Evolutionary conservation across 2,888 invertebrate genomes (phyloP).

Genomic region (Nomada goodeniana): DNA sequence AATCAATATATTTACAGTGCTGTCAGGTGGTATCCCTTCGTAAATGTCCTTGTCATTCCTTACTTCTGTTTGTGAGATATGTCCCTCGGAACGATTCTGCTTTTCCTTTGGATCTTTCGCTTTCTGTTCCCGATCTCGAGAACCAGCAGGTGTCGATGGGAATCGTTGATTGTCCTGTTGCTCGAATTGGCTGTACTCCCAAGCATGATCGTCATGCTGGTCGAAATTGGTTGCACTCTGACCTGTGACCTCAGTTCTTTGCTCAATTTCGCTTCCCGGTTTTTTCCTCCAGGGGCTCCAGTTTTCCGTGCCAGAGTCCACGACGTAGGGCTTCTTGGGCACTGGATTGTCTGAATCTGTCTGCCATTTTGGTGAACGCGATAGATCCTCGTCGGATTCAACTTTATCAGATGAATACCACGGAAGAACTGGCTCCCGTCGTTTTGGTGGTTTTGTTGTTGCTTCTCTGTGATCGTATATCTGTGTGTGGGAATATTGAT

Average conservation of each 20-base stretch:
- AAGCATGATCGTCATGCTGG: conserved; percentile 17
- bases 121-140: background rate
- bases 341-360: conserved; percentile 15
- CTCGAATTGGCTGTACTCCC: conserved; percentile 33
- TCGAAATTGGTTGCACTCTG: conserved; percentile 1
- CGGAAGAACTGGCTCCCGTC: conserved; percentile 69
- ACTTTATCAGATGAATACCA: conserved; percentile 63
- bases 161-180: conserved; percentile 30
- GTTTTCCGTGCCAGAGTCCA: conserved; percentile 26
- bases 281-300: conserved; percentile 67
- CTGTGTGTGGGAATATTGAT: conserved; percentile 3
- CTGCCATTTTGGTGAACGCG: conserved; percentile 59
- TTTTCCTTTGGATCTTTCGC: background rate
- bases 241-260: conserved; percentile 52
- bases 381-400: conserved; percentile 26
- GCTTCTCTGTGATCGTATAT: conserved; percentile 66
- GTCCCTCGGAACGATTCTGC: background rate
- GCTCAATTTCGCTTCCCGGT: conserved; percentile 62
- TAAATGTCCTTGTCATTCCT: conserved; percentile 66
- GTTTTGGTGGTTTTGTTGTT: conserved; percentile 71
- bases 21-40: conserved; percentile 75
- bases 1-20: conserved; percentile 68
- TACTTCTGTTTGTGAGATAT: background rate
- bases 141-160: background rate
- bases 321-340: conserved; percentile 31